Evolutionary conservation across 1,140 invertebrate genomes (phyloP), one percentile per base, ranked within the genome.

Genomic region (Zaprionus vittiger): DNA sequence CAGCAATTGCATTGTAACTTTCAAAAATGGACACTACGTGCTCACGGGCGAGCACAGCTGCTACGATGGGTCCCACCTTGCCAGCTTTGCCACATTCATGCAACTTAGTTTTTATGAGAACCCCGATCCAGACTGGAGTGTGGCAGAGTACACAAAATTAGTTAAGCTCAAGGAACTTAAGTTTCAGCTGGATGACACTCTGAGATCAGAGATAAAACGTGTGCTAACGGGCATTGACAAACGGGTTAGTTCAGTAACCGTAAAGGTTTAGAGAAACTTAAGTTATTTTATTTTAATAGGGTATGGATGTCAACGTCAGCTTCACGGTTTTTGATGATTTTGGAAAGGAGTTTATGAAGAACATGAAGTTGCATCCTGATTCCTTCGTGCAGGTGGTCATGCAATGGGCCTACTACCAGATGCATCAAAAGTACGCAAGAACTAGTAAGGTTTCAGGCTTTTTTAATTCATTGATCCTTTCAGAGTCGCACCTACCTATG

Each of bases 301-400:
- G 92, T 62, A 80, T 83, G 15, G 93, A 93, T 74, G 81, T 94
- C 49, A 92, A 93, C n/a, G 80, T 91, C 26, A 83, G 85, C 1
- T 86, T 89, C 47, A 75, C 86, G 6, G 69, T 82, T 1, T 95
- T 94, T 75, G 84, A 83, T 47, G 90, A 91, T 5, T 95, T 94
- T 91, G 95, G 95, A 20, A 95, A 94, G 80, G 87, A 93, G 7
- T 94, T 93, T 57, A 92, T 95, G 55, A 93, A 93, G 63, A 79
- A 55, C 4, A 80, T 92, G 28, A 92, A 93, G 31, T 71, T 95
- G 34, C 95, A 95, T 83, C 95, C 95, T 14, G 95, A 96, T 86
- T 94, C 95, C 4, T 95, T 94, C 90, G 92, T 95, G 15, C 96
- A 96, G 92, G 93, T 96, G 74, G 93, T 94, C 4, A 83, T 96